A percentile compares a stretch with the other conserved stretches of the same genome.
These are phyloP conservation scores for Lysandra bellargus DNA, from an alignment of 2,888 invertebrate genomes.

Conservation along the genomic window DNA sequence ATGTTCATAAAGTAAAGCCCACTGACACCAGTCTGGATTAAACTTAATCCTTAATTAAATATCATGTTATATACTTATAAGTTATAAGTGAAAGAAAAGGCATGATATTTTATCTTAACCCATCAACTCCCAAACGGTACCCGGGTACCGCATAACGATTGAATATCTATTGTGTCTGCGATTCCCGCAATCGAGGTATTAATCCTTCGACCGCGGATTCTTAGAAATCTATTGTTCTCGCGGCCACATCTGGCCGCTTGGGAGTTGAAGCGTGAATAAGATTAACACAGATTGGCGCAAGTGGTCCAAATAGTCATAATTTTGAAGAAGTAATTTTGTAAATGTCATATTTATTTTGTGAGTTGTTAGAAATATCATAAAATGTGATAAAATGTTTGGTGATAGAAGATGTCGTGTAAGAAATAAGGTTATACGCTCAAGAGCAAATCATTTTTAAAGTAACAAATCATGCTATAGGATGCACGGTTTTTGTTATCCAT, in stretches of 20 bases:
- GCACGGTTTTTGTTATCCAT: not conserved
- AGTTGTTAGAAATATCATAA: conserved; percentile 16
- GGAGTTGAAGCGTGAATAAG: too few relatives aligned
- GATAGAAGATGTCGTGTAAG: not conserved
- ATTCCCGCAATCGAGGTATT: too few relatives aligned
- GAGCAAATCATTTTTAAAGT: not conserved
- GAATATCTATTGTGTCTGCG: too few relatives aligned
- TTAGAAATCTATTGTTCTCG: too few relatives aligned
- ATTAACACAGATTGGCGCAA: not conserved
- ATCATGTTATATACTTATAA: too few relatives aligned
- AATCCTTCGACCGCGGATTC: too few relatives aligned
- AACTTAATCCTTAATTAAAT: too few relatives aligned
- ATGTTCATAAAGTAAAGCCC: not conserved
- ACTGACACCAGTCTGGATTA: not conserved
- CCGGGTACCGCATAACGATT: too few relatives aligned
- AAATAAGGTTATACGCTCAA: not conserved
- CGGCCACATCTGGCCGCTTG: too few relatives aligned
- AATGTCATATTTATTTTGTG: conserved; percentile 21
- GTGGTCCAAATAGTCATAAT: not conserved
- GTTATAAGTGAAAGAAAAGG: too few relatives aligned
- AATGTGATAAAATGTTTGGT: conserved; percentile 15
- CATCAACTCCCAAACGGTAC: too few relatives aligned
- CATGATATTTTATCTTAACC: too few relatives aligned
- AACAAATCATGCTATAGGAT: not conserved
- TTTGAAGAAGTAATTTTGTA: not conserved